A percentile compares a stretch with the other conserved stretches of the same genome.
phyloP scores from a whole-genome alignment of 1,140 invertebrate genomes.

The Aricia agestis region DNA sequence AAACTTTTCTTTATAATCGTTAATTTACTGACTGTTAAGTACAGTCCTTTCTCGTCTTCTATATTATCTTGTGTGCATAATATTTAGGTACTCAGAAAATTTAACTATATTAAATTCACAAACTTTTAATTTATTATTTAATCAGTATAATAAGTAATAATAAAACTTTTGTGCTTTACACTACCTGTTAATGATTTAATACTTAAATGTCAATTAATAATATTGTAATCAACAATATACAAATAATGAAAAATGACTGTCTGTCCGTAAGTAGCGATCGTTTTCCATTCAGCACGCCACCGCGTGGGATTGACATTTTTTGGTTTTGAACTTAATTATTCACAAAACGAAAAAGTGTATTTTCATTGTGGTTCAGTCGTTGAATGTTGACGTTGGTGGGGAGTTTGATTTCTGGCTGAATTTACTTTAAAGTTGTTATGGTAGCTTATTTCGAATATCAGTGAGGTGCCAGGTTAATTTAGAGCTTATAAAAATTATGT shows the following conservation, averaged over 20 bases:
- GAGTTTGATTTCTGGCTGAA: conserved; percentile 29
- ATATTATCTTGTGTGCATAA: no score
- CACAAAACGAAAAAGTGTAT: conserved; percentile 49
- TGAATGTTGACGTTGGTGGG: background rate
- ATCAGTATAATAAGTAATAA: no score
- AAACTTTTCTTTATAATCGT: no score
- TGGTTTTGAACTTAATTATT: conserved; percentile 61
- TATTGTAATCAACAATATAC: background rate
- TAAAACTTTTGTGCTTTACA: background rate
- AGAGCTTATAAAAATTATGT: no score
- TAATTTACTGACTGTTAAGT: no score
- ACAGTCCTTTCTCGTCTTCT: no score
- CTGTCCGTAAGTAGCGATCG: conserved; percentile 32
- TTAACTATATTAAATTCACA: no score
- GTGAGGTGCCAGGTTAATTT: no score
- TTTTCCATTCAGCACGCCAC: conserved; percentile 36
- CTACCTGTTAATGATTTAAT: background rate
- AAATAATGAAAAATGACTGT: conserved; percentile 14
- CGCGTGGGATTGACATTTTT: conserved; percentile 54
- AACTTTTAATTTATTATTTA: no score
- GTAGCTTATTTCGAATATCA: background rate
- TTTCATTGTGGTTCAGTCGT: conserved; percentile 12
- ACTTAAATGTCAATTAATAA: background rate
- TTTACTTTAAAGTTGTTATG: background rate
- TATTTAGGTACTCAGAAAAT: no score